Base-by-base conservation (phyloP, 2,797 vertebrate species). In the Schizothorax lantsangensis region DNA sequence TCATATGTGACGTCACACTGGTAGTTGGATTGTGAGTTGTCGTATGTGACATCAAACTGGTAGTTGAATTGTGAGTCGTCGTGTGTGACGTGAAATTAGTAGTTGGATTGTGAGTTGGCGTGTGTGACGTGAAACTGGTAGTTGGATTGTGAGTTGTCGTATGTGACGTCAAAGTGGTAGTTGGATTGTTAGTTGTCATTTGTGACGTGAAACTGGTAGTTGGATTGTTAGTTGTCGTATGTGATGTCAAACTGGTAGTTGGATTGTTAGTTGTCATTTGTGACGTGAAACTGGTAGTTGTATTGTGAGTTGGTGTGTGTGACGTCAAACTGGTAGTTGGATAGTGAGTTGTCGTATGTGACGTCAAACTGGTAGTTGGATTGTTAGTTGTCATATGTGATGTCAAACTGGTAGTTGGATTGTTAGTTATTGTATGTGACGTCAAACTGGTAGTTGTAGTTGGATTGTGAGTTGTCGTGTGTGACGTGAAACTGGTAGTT, bases 121-220 rank as follows among this genome's bases (percentile, higher is more conserved):
- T 11, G 1, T 5, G 2, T 72, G 5, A 0, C 3, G 0, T 7
- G 1, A n/a, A n/a, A n/a, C 2, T 72, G 1, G 69, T n/a, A 3
- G 11, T 7, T 43, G 2, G 2, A 3, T 72, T 23, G 21, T 3
- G 2, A 14, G 11, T 43, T 14, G 69, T 43, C 4, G 0, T 23
- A 1, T 12, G 5, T 14, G 0, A 0, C 0, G 2, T 3, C 1
- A n/a, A 14, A 43, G 2, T 72, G 0, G 10, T 14, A 0, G 21
- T 3, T 72, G 69, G 1, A 0, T 45, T 6, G 12, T 3, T 0
- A 45, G 23, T 47, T 17, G 71, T 12, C 2, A 0, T 43, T 0
- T n/a, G 3, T 45, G 6, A 0, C 3, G 0, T 4, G 0, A 4
- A 45, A n/a, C 11, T 45, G 1, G 23, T 45, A 0, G 23, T 1